Evolutionary conservation across 2,797 vertebrate species (phyloP), one percentile per base, ranked within the genome.

Genomic region (Phoebastria nigripes): DNA sequence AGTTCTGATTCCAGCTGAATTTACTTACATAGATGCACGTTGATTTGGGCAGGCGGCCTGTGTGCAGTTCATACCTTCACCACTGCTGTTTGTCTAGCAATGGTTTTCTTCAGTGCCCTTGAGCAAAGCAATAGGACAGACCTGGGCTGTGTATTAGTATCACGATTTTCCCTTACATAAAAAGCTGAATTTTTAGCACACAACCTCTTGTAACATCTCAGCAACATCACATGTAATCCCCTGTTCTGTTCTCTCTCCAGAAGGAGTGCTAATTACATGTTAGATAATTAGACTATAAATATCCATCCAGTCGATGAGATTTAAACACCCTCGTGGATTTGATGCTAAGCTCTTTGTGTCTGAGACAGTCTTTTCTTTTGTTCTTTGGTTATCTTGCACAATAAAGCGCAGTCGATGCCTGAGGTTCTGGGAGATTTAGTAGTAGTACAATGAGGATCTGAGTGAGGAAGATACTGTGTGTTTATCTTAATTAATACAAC

Each of bases 271-370:
- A 95, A 93, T 94, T 85, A 44, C 39, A 58, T n/a, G 28, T 83
- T 69, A 42, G 31, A 82, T 92, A 88, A 89, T 92, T 87, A 80
- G 47, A 35, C 82, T 89, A 87, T 87, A 91, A 94, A 85, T 94
- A 95, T 51, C 84, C 47, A 93, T 62, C 25, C 41, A 71, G n/a
- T 20, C 1, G 0, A 73, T 79, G 70, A 95, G n/a, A 82, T 76
- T 90, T 87, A 90, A 92, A 82, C 66, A 92, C n/a, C 13, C 37
- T 66, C 1, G 2, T 20, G 41, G 52, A 82, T 56, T 12, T 87
- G 37, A 82, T 62, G 35, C 5, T 71, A 65, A 67, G 4, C 16
- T 83, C 41, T 51, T 87, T 66, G 42, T 61, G 39, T 72, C 29
- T 84, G 67, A 77, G 47, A 74, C 10, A 19, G 37, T 12, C 17